Percentiles rank a stretch among this genome's conserved stretches.
These are phyloP conservation scores for Operophtera brumata DNA, from an alignment of 2,888 invertebrate genomes.

Conservation along the genomic window DNA sequence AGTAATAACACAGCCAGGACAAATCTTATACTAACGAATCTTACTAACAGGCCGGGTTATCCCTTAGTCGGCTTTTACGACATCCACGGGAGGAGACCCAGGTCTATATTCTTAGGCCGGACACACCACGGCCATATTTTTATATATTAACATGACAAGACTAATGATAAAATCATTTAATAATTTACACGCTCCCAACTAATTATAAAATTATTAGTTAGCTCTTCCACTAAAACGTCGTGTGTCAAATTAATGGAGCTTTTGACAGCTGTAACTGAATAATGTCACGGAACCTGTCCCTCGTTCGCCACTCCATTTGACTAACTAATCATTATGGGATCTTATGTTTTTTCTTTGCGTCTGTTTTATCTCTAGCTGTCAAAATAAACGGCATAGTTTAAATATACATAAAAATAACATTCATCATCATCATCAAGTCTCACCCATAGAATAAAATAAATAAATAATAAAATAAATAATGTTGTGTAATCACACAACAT, in stretches of 20 bases:
- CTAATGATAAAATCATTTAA: conserved; percentile 14
- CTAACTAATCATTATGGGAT: conserved; percentile 15
- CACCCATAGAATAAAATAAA: too few species aligned
- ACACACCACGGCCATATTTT: too few species aligned
- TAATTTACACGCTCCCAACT: conserved; percentile 8
- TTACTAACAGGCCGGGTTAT: too few species aligned
- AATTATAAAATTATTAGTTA: conserved; percentile 15
- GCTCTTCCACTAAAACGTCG: conserved; percentile 18
- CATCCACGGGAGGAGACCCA: too few species aligned
- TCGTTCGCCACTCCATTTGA: conserved; percentile 8
- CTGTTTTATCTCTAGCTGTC: conserved; percentile 13
- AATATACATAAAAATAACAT: background rate
- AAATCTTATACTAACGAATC: too few species aligned
- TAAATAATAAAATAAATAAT: too few species aligned
- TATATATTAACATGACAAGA: background rate
- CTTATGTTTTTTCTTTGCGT: background rate
- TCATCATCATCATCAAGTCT: too few species aligned
- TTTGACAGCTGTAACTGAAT: conserved; percentile 23
- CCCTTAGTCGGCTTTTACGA: too few species aligned
- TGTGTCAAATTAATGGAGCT: conserved; percentile 22
- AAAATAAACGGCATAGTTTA: conserved; percentile 1
- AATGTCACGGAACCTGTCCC: conserved; percentile 14
- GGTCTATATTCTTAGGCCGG: too few species aligned
- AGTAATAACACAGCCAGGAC: too few species aligned
- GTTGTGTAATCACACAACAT: too few species aligned